Base-by-base conservation (phyloP, 2,888 invertebrate species). In the Drosophila diplacantha region DNA sequence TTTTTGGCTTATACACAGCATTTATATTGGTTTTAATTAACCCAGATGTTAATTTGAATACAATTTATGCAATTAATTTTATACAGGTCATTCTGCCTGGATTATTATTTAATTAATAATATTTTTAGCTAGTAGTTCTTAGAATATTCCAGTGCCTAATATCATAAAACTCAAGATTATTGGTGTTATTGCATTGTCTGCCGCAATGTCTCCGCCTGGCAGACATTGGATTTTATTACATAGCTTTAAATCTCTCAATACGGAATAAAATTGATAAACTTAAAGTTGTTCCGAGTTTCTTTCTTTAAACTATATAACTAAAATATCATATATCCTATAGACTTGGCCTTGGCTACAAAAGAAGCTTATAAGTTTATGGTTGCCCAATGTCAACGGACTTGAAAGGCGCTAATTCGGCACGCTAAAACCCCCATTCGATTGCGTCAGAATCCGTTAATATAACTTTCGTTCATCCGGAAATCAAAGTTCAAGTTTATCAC, bases 131-230 rank as follows among this genome's bases (percentile, higher is more conserved):
- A 14, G 6, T 18, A 20, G 20, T 31, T 43, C 11, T 31, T 50
- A 73, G 80, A 63, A 80, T 58, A 76, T 75, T 9, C 6, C 2
- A 47, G 9, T 7, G 18, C 3, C 11, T n/a, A n/a, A 41, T n/a
- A 7, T 2, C 14, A 4, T 11, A 0, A 18, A 5, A 18, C 3
- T n/a, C 2, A 0, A 24, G 22, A 22, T 26, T 9, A 35, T 44
- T 44, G 12, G 60, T 72, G 72, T 83, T 75, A 78, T 79, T 78
- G 79, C 75, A 81, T 55, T 69, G 83, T 83, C 79, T 81, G 79
- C 83, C 75, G 79, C 74, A 78, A 75, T 75, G 81, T 79, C 78
- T 79, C 83, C 79, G 74, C 60, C 58, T 69, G 69, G 74, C 72
- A 75, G 82, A 75, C 76, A 54, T 14, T 58, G 7, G 26, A 2